Conservation (phyloP, 2,888 invertebrate genomes). For the Trichacis sp. region DNA sequence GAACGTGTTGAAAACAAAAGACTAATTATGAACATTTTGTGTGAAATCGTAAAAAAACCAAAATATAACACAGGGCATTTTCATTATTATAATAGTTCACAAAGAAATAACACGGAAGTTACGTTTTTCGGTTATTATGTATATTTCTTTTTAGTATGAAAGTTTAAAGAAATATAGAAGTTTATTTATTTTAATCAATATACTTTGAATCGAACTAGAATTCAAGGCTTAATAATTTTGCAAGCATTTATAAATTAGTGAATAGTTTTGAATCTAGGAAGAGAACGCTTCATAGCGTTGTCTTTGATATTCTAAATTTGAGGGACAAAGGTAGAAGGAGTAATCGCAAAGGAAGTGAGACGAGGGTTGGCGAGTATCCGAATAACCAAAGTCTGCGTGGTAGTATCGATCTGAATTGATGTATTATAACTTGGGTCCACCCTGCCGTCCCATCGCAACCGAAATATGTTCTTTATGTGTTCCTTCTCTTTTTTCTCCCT, state of each 20-base stretch:
- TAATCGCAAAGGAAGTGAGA: conserved; percentile 42
- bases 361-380: conserved; percentile 54
- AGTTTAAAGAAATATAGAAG: too few relatives aligned
- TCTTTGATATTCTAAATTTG: conserved; percentile 34
- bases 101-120: too few relatives aligned
- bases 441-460: conserved; percentile 56
- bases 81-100: too few relatives aligned
- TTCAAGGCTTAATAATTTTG: not conserved
- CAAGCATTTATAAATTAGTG: conserved; percentile 8
- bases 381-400: conserved; percentile 62
- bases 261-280: conserved; percentile 27
- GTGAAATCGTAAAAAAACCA: too few relatives aligned
- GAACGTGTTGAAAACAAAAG: too few relatives aligned
- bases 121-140: too few relatives aligned
- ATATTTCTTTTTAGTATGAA: too few relatives aligned
- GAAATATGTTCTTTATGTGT: conserved; percentile 66
- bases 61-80: too few relatives aligned
- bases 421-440: conserved; percentile 66
- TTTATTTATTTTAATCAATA: too few relatives aligned
- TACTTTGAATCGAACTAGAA: not conserved
- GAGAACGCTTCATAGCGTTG: conserved; percentile 29
- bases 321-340: conserved; percentile 46
- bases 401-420: conserved; percentile 68
- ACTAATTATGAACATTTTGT: too few relatives aligned
- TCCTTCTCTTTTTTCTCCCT: too few relatives aligned